Evolutionary conservation across 1,140 invertebrate genomes (phyloP), one percentile per base, ranked within the genome.

Genomic region (Caenorhabditis brenneri): DNA sequence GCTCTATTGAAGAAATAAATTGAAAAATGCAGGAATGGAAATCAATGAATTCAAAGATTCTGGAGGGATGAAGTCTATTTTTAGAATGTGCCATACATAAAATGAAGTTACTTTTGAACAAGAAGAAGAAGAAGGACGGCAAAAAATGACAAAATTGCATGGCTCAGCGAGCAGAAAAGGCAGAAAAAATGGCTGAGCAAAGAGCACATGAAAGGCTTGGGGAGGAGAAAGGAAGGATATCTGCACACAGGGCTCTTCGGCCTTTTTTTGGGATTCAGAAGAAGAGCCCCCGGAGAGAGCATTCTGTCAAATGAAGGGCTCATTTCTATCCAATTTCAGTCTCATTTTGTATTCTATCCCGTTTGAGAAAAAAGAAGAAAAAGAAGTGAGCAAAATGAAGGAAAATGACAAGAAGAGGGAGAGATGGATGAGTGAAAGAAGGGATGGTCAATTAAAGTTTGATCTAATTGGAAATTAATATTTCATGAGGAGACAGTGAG

Each of bases 131-230:
- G 12, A 65, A n/a, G 36, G 24, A 58, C 1, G 27, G 53, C n/a
- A 29, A 29, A 36, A 36, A 65, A 65, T 33, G 58, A 65, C 29
- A 65, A 65, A 36, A 65, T 19, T 65, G 53, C 53, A 55, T 65
- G 58, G 58, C 58, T 65, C 58, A 36, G 29, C 58, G 58, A 65
- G 58, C 58, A 65, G 19, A 29, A 27, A 55, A 55, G 19, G 24
- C 22, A 27, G 29, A 65, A 65, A 65, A 65, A 65, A 33, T 65
- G 58, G n/a, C 33, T 42, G 65, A 74, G 65, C 65, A 74, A 74
- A 74, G 65, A 74, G 36, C 65, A 33, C 9, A n/a, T n/a, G 7
- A 29, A 29, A 58, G 10, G 49, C 12, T 16, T 42, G 39, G 39
- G 39, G 39, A 42, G 39, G 39, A 42, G 39, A 12, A 42, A n/a